These are phyloP conservation scores for Ericerus pela DNA, from an alignment of 1,140 invertebrate species.

Conservation along the genomic window DNA sequence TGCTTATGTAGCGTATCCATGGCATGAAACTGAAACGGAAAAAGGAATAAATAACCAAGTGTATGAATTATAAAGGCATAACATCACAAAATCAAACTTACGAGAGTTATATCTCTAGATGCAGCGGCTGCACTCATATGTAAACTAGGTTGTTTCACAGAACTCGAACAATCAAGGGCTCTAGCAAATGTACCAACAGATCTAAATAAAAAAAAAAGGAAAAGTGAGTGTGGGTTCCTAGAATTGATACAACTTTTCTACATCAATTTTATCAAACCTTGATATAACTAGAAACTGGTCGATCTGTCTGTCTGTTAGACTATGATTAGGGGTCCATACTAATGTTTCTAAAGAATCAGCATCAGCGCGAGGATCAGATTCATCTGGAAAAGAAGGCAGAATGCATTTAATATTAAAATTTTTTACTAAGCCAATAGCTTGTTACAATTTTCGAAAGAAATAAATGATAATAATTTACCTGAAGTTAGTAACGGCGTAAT, in stretches of 20 bases:
- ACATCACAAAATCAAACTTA: slow-evolving; percentile 32
- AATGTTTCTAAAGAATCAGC: slow-evolving; percentile 74
- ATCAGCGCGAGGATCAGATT: slow-evolving; percentile 51
- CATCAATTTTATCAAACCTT: slow-evolving; percentile 32
- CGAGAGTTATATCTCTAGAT: slow-evolving; percentile 91
- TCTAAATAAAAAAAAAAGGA: slow-evolving; percentile 30
- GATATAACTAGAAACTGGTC: slow-evolving; percentile 97
- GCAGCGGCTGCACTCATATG: slow-evolving; percentile 98
- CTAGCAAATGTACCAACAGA: slow-evolving; percentile 97
- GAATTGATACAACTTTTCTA: background rate
- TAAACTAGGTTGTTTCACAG: slow-evolving; percentile 92
- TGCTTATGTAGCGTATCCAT: slow-evolving; percentile 95
- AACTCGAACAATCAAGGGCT: slow-evolving; percentile 93
- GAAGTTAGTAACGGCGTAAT: slow-evolving; percentile 40
- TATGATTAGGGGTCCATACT: slow-evolving; percentile 83
- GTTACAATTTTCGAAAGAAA: background rate
- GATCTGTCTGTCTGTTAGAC: slow-evolving; percentile 84
- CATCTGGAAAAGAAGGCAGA: slow-evolving; percentile 36
- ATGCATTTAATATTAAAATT: slow-evolving; percentile 7
- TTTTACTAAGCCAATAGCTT: background rate
- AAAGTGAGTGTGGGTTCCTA: background rate
- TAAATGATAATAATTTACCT: no score
- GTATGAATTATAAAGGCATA: background rate
- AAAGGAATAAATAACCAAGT: slow-evolving; percentile 2
- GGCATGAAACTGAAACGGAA: slow-evolving; percentile 69